These are phyloP conservation scores for Aromia moschata DNA, from an alignment of 2,888 invertebrate genomes.

Conservation along the genomic window DNA sequence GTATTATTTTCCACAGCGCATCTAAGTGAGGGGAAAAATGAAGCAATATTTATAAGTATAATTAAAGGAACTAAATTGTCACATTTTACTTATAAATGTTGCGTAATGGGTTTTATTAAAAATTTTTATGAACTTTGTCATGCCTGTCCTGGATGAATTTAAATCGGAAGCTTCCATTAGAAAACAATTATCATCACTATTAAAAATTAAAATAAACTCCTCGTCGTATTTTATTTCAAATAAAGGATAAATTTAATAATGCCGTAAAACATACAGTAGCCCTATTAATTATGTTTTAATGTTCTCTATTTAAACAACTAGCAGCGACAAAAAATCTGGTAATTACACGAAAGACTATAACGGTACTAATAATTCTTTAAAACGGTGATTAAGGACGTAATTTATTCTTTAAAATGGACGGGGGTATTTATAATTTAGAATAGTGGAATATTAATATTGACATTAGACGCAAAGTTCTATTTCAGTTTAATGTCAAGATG, in stretches of 20 bases:
- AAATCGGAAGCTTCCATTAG: not conserved
- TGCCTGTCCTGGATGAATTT: too few relatives aligned
- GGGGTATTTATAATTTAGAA: conserved; percentile 29
- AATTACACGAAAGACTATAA: conserved; percentile 26
- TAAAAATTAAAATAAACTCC: conserved; percentile 10
- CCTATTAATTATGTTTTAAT: conserved; percentile 43
- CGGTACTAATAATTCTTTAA: conserved; percentile 23
- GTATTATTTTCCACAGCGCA: too few relatives aligned
- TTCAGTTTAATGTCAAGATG: too few relatives aligned
- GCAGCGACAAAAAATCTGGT: conserved; percentile 33
- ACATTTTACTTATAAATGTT: too few relatives aligned
- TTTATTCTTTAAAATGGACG: conserved; percentile 29
- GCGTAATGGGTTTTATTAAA: too few relatives aligned
- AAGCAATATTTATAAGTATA: too few relatives aligned
- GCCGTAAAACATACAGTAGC: conserved; percentile 33
- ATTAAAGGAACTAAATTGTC: too few relatives aligned
- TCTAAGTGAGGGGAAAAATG: too few relatives aligned
- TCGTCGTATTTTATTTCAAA: conserved; percentile 13
- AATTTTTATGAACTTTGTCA: too few relatives aligned
- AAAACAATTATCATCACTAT: conserved; percentile 13
- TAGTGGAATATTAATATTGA: conserved; percentile 22
- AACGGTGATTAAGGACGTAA: conserved; percentile 26
- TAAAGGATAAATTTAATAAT: conserved; percentile 13
- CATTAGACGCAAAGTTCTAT: too few relatives aligned
- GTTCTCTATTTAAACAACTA: conserved; percentile 34